Conservation (phyloP, 2,888 invertebrate species). For the Plemyria rubiginata region DNA sequence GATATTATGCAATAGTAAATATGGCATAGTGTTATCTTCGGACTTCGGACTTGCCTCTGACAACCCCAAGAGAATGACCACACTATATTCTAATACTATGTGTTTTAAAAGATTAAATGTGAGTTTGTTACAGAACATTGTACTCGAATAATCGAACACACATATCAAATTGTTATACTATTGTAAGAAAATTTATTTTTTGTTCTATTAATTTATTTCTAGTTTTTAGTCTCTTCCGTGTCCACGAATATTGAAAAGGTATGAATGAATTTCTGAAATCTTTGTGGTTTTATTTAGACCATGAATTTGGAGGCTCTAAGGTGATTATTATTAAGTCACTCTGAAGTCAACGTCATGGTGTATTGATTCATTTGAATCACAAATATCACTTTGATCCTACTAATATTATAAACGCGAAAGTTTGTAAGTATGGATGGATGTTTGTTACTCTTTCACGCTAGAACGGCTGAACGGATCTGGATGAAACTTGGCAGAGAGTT, state of each 20-base stretch:
- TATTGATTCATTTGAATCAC: too few species aligned
- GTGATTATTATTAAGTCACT: too few species aligned
- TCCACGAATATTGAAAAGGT: conserved; percentile 8
- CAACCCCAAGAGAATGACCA: neutral
- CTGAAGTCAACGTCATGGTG: too few species aligned
- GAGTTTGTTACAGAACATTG: conserved; percentile 8
- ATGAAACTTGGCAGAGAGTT: too few species aligned
- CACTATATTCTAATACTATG: neutral
- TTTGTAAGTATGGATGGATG: too few species aligned
- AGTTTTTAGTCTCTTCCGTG: conserved; percentile 38
- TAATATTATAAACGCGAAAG: too few species aligned
- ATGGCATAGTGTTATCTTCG: neutral
- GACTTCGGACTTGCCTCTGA: neutral
- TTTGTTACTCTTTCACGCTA: too few species aligned
- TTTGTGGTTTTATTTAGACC: too few species aligned
- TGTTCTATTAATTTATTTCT: conserved; percentile 60
- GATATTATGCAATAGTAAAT: neutral
- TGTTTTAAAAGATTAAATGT: neutral
- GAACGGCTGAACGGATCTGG: too few species aligned
- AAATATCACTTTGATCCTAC: too few species aligned
- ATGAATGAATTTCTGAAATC: too few species aligned
- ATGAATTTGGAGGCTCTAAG: too few species aligned
- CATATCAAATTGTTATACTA: conserved; percentile 64
- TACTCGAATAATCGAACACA: conserved; percentile 56
- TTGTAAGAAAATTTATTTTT: conserved; percentile 54